Base-by-base conservation (phyloP, 2,888 invertebrate species). In the Oxyscelio sp. region DNA sequence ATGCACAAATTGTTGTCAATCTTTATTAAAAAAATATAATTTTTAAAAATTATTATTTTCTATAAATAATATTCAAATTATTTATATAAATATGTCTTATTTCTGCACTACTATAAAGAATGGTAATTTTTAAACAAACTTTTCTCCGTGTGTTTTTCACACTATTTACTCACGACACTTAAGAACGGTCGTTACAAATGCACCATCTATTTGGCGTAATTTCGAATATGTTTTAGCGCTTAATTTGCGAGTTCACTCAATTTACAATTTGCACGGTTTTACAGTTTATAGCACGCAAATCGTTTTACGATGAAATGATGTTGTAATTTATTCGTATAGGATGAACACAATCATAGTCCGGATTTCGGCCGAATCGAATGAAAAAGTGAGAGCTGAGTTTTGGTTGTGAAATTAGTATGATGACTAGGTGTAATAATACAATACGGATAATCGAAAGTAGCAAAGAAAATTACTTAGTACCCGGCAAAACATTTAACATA, bases 381-480 rank as follows among this genome's bases (percentile, higher is more conserved):
- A 83, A 83, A 78, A 83, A 83, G 83, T 83, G 83, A 83, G 83
- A 83, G 83, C 61, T 45, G 61, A 65, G 65, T 50, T 77, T 71
- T 77, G 68, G 68, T 83, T 83, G 83, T 78, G 83, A 83, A 83
- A 83, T 83, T 83, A 74, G 52, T 78, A 78, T 63, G 83, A 78
- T 83, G 78, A 83, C 78, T 78, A 61, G 73, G 52, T 52, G 73
- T 73, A 83, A 73, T 78, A 83, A 66, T 68, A 78, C 78, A 74
- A 78, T 61, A 61, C 52, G 66, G 63, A 78, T 78, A 68, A 83
- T 74, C 78, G 83, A 78, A 83, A 83, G 83, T 83, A 59, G 50
- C 50, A 21, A 54, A 56, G 59, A 66, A 71, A 83, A 77, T 83
- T 27, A 71, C 50, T 74, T 40, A 48, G 48, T 31, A 43, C 34